Conservation (phyloP, 2,113 vertebrate species). For the Ciconia boyciana region DNA sequence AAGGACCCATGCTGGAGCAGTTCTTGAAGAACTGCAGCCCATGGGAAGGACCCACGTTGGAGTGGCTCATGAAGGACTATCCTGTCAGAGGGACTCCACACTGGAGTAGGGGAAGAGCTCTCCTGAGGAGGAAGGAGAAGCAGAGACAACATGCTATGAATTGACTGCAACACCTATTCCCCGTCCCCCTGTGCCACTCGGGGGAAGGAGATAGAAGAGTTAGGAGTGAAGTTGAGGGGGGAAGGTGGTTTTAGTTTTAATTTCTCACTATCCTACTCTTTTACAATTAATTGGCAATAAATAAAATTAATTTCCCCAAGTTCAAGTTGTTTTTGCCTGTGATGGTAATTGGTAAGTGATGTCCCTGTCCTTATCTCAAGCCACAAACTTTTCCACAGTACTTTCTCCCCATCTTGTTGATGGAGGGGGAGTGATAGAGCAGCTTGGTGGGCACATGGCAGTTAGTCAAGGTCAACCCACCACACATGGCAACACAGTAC, state of each 20-base stretch:
- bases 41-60: not conserved
- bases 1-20: not conserved
- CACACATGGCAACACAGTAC: not conserved
- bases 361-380: not conserved
- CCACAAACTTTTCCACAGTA: not conserved
- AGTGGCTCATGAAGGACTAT: not conserved
- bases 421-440: not conserved
- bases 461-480: not conserved
- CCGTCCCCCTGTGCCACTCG: fast-evolving
- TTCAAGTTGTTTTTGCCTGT: not conserved
- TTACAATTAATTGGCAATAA: not conserved
- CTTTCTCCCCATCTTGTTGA: not conserved
- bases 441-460: not conserved
- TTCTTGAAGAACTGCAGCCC: not conserved
- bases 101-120: not conserved
- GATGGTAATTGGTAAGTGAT: not conserved
- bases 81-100: not conserved
- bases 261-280: not conserved
- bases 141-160: not conserved
- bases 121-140: not conserved
- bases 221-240: not conserved
- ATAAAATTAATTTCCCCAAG: not conserved
- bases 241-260: not conserved
- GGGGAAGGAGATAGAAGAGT: not conserved
- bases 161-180: not conserved